These are phyloP conservation scores for Nasonia oneida DNA, from an alignment of 2,888 invertebrate genomes.

Conservation along the genomic window DNA sequence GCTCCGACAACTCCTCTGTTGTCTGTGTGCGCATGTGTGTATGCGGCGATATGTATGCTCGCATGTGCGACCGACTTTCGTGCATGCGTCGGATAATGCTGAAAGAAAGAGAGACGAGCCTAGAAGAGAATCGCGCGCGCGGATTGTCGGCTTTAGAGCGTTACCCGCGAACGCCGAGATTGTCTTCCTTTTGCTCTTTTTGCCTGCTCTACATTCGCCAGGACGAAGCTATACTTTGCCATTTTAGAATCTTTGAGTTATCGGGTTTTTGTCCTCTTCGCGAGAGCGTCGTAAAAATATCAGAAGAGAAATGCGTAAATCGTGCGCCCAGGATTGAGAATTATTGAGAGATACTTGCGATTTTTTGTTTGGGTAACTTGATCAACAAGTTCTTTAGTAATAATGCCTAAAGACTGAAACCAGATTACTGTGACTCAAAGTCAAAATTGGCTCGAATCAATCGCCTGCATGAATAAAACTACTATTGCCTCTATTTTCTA, in stretches of 20 bases:
- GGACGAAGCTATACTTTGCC: slow-evolving; percentile 5
- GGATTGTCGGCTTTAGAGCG: slow-evolving; percentile 41
- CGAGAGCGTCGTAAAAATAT: neutral
- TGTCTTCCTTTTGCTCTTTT: slow-evolving; percentile 21
- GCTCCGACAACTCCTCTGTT: too few relatives aligned
- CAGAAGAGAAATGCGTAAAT: neutral
- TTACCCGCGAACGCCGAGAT: slow-evolving; percentile 41
- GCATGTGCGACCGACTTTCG: neutral
- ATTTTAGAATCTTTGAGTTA: slow-evolving; percentile 31
- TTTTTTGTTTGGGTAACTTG: too few relatives aligned
- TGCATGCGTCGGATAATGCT: neutral
- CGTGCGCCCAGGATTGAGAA: neutral
- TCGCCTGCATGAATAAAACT: too few relatives aligned
- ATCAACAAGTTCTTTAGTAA: too few relatives aligned
- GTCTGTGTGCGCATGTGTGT: too few relatives aligned
- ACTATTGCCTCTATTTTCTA: too few relatives aligned
- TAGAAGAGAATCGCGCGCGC: neutral
- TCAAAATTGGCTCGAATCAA: too few relatives aligned
- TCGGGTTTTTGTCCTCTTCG: neutral
- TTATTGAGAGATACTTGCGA: neutral
- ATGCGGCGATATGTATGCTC: neutral
- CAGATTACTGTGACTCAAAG: too few relatives aligned
- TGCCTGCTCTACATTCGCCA: neutral
- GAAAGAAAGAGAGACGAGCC: neutral
- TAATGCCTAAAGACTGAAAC: too few relatives aligned